Evolutionary conservation across 1,140 invertebrate species (phyloP), one percentile per base, ranked within the genome.

Genomic region (Meloidogyne hapla): DNA sequence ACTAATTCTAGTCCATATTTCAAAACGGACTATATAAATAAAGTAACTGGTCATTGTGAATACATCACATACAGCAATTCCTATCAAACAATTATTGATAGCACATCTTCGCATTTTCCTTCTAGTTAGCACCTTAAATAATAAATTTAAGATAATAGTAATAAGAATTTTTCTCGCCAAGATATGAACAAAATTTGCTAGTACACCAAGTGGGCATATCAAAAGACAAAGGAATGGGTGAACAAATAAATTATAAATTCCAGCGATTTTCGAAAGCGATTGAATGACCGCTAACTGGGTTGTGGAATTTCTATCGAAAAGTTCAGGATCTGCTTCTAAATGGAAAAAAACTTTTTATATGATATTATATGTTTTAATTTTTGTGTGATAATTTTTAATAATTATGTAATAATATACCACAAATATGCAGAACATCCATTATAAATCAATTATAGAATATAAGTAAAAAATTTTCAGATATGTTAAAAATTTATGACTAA

Each of bases 1-100:
- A 23, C 42, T 62, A 25, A 74, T 18, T 21, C 63, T 18, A 18
- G 63, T 62, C 26, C 48, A 75, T 61, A 83, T 72, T 73, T 83
- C 82, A 66, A 83, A 83, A n/a, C 80, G 71, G n/a, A 83, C 28
- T 69, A 83, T 85, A 70, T 83, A 83, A 18, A 83, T 65, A 23
- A 83, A 77, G 64, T 83, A 83, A n/a, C 72, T 75, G 4, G 67
- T 69, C 82, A 83, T 83, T 4, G 82, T 83, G 65, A 80, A 72
- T 66, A 83, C 81, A 67, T 84, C 82, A 63, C 82, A 84, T 26
- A 81, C 66, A 0, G 81, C 81, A 28, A 84, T 82, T 21, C 82
- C 82, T 23, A 83, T 85, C 25, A 83, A 65, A 23, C 81, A 66
- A 40, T 66, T 75, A 66, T 83, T 83, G 0, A 83, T 76, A 45